Conservation (phyloP, 2,888 invertebrate genomes). For the Serripes groenlandicus region DNA sequence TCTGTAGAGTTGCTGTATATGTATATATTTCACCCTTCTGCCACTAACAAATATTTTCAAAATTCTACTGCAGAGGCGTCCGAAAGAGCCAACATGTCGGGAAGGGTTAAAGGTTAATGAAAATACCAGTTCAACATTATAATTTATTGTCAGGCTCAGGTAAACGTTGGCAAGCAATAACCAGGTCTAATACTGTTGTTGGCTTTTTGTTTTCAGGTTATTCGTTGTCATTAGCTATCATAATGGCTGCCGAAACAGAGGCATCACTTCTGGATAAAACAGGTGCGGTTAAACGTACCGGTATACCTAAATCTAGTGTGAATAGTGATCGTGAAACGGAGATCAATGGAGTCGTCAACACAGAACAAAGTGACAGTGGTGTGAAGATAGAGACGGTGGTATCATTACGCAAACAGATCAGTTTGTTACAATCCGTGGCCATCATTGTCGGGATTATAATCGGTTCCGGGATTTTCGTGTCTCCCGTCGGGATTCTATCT, state of each 20-base stretch:
- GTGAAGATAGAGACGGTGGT: constrained; percentile 60
- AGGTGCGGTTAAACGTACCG: neutral
- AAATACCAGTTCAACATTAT: too few relatives aligned
- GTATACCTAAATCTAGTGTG: neutral
- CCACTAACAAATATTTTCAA: too few relatives aligned
- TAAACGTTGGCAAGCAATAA: too few relatives aligned
- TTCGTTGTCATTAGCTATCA: neutral
- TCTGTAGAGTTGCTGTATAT: too few relatives aligned
- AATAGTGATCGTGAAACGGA: neutral
- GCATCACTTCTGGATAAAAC: neutral
- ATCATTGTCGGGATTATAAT: constrained; percentile 92
- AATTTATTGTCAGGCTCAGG: too few relatives aligned
- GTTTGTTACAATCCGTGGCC: constrained; percentile 78
- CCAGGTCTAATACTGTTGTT: too few relatives aligned
- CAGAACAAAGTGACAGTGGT: constrained; percentile 3
- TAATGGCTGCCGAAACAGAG: neutral
- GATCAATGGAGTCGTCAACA: neutral
- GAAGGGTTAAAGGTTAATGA: too few relatives aligned
- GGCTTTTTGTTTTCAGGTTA: neutral
- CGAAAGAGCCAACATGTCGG: too few relatives aligned
- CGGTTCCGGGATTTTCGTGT: constrained; percentile 98
- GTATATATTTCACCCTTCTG: too few relatives aligned
- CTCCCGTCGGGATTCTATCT: constrained; percentile 95
- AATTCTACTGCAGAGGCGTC: too few relatives aligned
- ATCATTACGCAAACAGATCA: constrained; percentile 78